Evolutionary conservation across 2,888 invertebrate species (phyloP).

Genomic region (Colletes collaris): DNA sequence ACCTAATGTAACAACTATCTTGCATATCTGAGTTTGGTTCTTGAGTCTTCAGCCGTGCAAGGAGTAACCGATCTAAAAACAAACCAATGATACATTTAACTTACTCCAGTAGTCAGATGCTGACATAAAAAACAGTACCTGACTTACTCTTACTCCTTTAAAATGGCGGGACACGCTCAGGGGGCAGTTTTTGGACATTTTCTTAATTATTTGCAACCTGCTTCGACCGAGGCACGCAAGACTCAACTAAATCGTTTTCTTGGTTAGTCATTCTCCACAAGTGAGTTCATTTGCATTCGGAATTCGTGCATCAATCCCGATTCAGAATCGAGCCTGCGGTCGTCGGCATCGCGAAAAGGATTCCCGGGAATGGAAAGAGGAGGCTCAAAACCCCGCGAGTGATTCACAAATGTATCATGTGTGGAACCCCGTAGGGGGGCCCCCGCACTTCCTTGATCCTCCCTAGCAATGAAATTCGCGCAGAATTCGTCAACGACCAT

Average conservation of each 20-base stretch:
- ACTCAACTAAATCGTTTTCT: conserved; percentile 10
- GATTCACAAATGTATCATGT: conserved; percentile 57
- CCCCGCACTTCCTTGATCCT: conserved; percentile 40
- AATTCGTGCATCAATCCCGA: conserved; percentile 48
- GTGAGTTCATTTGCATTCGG: conserved; percentile 58
- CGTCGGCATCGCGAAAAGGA: conserved; percentile 63
- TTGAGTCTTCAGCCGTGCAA: too few relatives aligned
- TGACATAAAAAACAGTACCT: too few relatives aligned
- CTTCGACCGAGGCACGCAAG: not conserved
- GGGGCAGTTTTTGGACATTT: not conserved
- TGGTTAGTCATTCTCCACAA: conserved; percentile 34
- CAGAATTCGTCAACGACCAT: conserved; percentile 36
- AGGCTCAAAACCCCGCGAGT: conserved; percentile 45
- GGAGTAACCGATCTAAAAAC: too few relatives aligned
- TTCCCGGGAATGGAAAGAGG: conserved; percentile 59
- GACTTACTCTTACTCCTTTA: too few relatives aligned
- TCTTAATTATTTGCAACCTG: not conserved
- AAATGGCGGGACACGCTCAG: too few relatives aligned
- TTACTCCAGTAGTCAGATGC: too few relatives aligned
- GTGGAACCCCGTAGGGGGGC: conserved; percentile 12
- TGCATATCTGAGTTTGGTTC: too few relatives aligned
- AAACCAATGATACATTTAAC: too few relatives aligned
- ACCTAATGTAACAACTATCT: too few relatives aligned
- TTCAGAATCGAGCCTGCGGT: conserved; percentile 56
- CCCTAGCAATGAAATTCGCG: conserved; percentile 25